Percentiles rank a stretch among this genome's conserved stretches.
Conservation (phyloP, 2,113 vertebrate genomes). For the Corynorhinus townsendii region DNA sequence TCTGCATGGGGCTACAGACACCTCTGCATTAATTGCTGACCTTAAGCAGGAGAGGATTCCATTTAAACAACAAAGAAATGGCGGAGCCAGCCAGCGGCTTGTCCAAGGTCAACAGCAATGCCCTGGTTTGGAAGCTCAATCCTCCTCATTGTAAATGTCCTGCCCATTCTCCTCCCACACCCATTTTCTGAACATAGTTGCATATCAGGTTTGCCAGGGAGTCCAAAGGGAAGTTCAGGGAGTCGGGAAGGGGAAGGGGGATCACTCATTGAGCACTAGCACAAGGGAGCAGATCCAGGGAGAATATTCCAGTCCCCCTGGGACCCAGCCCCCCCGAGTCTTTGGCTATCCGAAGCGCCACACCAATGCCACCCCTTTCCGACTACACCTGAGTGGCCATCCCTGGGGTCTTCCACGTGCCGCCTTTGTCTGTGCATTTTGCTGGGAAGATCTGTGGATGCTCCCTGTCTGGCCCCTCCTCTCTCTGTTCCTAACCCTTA, state of each 20-base stretch:
- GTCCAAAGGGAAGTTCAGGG: neutral
- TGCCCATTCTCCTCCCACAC: neutral
- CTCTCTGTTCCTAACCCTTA: neutral
- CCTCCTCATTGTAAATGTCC: neutral
- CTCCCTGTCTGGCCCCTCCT: neutral
- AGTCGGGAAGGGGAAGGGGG: neutral
- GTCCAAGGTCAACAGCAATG: neutral
- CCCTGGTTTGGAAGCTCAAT: too few species aligned
- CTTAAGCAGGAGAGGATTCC: neutral
- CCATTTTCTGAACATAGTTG: neutral
- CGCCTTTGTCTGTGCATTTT: neutral
- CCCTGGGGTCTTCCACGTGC: neutral
- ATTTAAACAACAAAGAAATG: neutral
- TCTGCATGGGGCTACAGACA: neutral
- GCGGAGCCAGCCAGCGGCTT: neutral
- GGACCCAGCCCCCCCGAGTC: neutral
- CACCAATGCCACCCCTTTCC: neutral
- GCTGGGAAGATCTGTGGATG: too few species aligned
- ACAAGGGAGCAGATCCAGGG: neutral
- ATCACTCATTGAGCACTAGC: neutral
- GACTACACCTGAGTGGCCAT: fast-evolving
- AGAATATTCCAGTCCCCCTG: neutral
- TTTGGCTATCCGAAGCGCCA: neutral
- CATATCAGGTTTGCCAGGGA: neutral
- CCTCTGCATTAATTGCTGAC: neutral